A percentile compares a stretch with the other conserved stretches of the same genome.
Conservation (phyloP, 1,140 invertebrate genomes). For the Gryon sp. region DNA sequence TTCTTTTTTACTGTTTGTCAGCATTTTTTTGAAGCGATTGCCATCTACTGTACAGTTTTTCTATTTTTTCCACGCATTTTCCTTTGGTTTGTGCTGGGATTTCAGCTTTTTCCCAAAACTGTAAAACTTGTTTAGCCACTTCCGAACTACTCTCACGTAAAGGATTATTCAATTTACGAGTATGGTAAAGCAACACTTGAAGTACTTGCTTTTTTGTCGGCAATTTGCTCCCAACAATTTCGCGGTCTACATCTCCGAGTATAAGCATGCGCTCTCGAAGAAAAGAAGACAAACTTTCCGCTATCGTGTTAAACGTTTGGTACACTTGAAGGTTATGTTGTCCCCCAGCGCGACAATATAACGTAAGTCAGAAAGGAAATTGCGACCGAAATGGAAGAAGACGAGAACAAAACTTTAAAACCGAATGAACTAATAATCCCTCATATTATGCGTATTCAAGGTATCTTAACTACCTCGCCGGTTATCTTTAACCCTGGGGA, state of each 20-base stretch:
- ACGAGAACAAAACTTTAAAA: no score
- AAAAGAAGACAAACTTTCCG: not conserved
- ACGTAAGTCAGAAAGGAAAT: not conserved
- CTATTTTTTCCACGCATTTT: constrained; percentile 35
- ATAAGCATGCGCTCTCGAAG: constrained; percentile 10
- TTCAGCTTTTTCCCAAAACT: constrained; percentile 45
- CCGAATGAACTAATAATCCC: no score
- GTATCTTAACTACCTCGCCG: no score
- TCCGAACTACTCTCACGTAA: constrained; percentile 17
- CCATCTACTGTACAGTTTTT: constrained; percentile 21
- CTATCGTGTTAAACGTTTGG: not conserved
- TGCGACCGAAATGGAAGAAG: no score
- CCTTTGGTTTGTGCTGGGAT: constrained; percentile 25
- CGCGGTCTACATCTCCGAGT: constrained; percentile 7
- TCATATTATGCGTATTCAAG: no score
- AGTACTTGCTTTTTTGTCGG: constrained; percentile 18
- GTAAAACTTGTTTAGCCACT: constrained; percentile 22
- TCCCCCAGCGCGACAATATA: not conserved
- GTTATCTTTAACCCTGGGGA: no score
- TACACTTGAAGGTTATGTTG: not conserved
- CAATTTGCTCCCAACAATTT: constrained; percentile 19
- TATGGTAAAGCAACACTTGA: constrained; percentile 18
- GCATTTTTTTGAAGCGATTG: constrained; percentile 34
- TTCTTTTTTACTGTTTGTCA: constrained; percentile 10
- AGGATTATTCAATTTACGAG: constrained; percentile 10